Conservation (phyloP, 2,888 invertebrate genomes). For the Amiota communis region DNA sequence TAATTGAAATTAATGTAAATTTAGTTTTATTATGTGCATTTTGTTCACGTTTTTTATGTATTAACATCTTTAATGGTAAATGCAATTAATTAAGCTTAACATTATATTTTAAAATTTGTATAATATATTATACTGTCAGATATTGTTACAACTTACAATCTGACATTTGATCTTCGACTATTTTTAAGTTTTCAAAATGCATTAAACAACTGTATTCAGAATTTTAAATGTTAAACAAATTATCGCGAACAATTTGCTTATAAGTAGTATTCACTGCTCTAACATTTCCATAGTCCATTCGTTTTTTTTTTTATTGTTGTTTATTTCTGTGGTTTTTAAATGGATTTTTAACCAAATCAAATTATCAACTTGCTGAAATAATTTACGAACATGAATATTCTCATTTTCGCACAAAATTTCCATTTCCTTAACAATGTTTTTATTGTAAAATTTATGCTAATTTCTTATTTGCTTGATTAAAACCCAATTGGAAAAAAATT, state of each 20-base stretch:
- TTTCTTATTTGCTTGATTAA: conserved; percentile 57
- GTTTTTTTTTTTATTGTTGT: conserved; percentile 16
- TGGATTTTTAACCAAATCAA: conserved; percentile 40
- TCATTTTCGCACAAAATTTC: conserved; percentile 18
- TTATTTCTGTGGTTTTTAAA: conserved; percentile 30
- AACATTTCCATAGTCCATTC: not conserved
- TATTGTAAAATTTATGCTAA: conserved; percentile 53
- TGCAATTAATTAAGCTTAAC: too few relatives aligned
- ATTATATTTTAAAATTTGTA: too few relatives aligned
- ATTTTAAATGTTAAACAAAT: too few relatives aligned
- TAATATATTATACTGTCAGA: too few relatives aligned
- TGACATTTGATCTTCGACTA: too few relatives aligned
- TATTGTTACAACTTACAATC: too few relatives aligned
- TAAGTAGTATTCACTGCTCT: too few relatives aligned
- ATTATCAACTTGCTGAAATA: conserved; percentile 44
- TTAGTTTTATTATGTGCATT: conserved; percentile 29
- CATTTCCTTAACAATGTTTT: not conserved
- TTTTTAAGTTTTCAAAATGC: too few relatives aligned
- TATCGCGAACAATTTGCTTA: too few relatives aligned
- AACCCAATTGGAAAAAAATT: conserved; percentile 50
- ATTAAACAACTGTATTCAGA: too few relatives aligned
- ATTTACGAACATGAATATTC: conserved; percentile 39
- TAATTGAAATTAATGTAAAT: conserved; percentile 42
- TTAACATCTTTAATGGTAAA: not conserved
- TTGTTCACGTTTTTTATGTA: not conserved